A percentile compares a stretch with the other conserved stretches of the same genome.
Conservation (phyloP, 2,888 invertebrate genomes). For the Malthinus flaveolus region DNA sequence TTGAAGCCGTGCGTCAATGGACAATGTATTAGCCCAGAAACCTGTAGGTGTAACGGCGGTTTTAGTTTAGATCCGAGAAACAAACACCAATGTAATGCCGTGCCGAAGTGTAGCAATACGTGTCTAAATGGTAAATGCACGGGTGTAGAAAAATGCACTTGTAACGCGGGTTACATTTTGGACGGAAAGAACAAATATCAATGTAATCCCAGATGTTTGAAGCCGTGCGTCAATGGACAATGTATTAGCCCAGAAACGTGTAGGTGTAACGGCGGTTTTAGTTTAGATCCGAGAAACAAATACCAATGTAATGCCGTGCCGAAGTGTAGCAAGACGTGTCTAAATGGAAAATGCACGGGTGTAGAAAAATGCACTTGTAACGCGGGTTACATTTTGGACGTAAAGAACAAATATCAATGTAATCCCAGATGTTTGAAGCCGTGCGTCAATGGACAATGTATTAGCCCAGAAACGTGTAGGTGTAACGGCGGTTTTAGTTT, state of each 20-base stretch:
- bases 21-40: constrained; percentile 19
- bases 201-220: constrained; percentile 29
- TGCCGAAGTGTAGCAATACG: constrained; percentile 36
- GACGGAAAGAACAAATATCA: constrained; percentile 21
- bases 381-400: constrained; percentile 25
- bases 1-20: constrained; percentile 28
- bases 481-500: constrained; percentile 26
- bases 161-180: constrained; percentile 29
- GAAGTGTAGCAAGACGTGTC: constrained; percentile 31
- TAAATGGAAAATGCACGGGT: constrained; percentile 31
- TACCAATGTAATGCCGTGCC: constrained; percentile 31
- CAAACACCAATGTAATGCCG: constrained; percentile 35
- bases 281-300: constrained; percentile 19
- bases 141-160: constrained; percentile 36
- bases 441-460: constrained; percentile 24
- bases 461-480: constrained; percentile 12
- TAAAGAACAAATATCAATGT: constrained; percentile 28
- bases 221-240: constrained; percentile 28
- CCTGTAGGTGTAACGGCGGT: constrained; percentile 29
- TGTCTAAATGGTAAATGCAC: constrained; percentile 42
- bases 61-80: constrained; percentile 16
- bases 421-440: constrained; percentile 34
- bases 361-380: constrained; percentile 27
- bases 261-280: constrained; percentile 29
- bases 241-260: constrained; percentile 34